Conservation (phyloP, 2,888 invertebrate genomes). For the Altica lythri region DNA sequence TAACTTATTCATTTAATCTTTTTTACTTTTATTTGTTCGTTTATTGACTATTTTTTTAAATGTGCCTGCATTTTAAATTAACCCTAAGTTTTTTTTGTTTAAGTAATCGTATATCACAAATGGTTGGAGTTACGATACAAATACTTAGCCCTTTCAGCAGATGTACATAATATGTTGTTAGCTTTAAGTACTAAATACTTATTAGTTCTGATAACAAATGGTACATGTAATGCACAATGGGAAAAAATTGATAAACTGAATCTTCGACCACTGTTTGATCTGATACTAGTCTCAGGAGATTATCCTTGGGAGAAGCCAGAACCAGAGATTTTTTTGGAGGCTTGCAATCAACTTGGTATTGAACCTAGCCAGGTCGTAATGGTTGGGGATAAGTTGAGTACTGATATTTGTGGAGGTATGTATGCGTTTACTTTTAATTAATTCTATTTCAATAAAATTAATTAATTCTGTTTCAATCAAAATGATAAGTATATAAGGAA, state of each 20-base stretch:
- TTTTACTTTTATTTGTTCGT: too few relatives aligned
- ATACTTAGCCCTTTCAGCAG: conserved; percentile 70
- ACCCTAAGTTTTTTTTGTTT: too few relatives aligned
- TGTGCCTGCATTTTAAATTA: too few relatives aligned
- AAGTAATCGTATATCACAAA: conserved; percentile 72
- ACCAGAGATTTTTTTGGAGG: conserved; percentile 79
- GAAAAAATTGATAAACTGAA: conserved; percentile 79
- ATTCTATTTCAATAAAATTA: background rate
- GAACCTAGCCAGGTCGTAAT: conserved; percentile 78
- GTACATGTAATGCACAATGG: conserved; percentile 86
- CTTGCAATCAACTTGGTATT: conserved; percentile 76
- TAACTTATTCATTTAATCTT: too few relatives aligned
- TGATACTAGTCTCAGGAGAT: conserved; percentile 81
- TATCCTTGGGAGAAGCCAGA: conserved; percentile 86
- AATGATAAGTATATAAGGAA: background rate
- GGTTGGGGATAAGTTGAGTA: conserved; percentile 83
- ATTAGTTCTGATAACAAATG: conserved; percentile 83
- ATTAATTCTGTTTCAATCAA: background rate
- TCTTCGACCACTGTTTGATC: conserved; percentile 75
- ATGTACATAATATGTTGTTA: conserved; percentile 71
- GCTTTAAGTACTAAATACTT: conserved; percentile 74
- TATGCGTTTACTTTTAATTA: background rate
- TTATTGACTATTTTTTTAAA: too few relatives aligned
- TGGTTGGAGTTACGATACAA: conserved; percentile 83
- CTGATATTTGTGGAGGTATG: conserved; percentile 82